Evolutionary conservation across 37 sponge, comb jelly and placozoan genomes (phyloP), one percentile per base, ranked within the genome.

Genomic region (Lycopodina hypogea): DNA sequence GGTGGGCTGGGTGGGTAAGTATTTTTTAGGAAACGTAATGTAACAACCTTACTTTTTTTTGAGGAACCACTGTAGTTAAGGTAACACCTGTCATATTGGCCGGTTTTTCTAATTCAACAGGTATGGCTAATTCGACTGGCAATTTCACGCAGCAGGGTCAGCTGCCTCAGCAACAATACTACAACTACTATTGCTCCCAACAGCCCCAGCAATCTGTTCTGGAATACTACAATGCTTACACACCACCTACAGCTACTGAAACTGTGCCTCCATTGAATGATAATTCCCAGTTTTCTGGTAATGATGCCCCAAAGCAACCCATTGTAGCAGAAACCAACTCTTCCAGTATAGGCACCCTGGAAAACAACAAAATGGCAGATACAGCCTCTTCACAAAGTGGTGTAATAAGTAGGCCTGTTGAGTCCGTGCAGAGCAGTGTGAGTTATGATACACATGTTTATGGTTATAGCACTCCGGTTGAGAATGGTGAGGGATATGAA

Each of bases 141-240:
- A 45, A 70, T n/a, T 45, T 21, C 22, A 40, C 71, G 8, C 48
- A 70, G 48, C 71, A 70, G n/a, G n/a, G n/a, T n/a, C 71, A 70
- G n/a, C 71, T 35, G 45, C 56, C 51, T 4, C 71, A 70, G n/a
- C 71, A 70, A n/a, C 56, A 73, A 0, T 58, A 64, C 56, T 68
- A 68, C 67, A 21, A 36, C 19, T 76, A 67, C 41, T 29, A 65
- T 26, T 72, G 65, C 75, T 28, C 60, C 24, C 37, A 56, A 2
- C 59, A 50, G 22, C 79, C 53, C 3, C 39, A 68, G 38, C 71
- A 68, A 37, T 15, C 48, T 24, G 68, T 45, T 17, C 66, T 32
- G 30, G 66, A 4, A 32, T 15, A 38, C 45, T 70, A 70, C n/a
- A 41, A 70, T 70, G 68, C 37, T 1, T 70, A 70, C 45, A 40